Conservation (phyloP, 92 coral and sea anemone genomes). For the Zoanthus sociatus region DNA sequence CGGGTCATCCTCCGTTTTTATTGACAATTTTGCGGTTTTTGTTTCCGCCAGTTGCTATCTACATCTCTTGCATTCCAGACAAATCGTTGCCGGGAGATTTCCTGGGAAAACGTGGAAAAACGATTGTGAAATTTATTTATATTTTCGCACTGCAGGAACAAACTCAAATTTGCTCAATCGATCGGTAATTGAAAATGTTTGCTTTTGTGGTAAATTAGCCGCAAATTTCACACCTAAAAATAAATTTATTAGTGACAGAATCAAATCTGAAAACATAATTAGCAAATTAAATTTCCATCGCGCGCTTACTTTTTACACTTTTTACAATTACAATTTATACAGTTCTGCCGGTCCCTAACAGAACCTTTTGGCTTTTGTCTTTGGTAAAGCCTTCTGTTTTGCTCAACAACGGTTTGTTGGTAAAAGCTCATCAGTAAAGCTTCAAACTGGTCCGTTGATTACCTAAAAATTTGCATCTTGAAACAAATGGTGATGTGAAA, state of each 20-base stretch:
- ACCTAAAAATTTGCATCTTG: no score
- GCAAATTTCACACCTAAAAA: conserved; percentile 23
- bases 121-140: background rate
- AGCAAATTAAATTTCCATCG: conserved; percentile 11
- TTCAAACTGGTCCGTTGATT: no score
- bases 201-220: conserved; percentile 33
- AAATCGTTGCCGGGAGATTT: conserved; percentile 29
- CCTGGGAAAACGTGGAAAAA: conserved; percentile 37
- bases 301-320: background rate
- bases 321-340: no score
- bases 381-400: no score
- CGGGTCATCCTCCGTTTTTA: background rate
- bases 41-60: conserved; percentile 23
- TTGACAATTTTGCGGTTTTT: conserved; percentile 20
- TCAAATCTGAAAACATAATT: conserved; percentile 15
- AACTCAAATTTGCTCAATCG: background rate
- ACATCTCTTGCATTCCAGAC: conserved; percentile 28
- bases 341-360: no score
- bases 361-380: no score
- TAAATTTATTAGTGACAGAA: conserved; percentile 5
- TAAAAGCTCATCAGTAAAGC: no score
- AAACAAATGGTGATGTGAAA: no score
- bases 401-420: no score
- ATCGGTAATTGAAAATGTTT: conserved; percentile 36
- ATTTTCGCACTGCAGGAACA: conserved; percentile 31